Evolutionary conservation across 2,888 invertebrate species (phyloP), one percentile per base, ranked within the genome.

Genomic region (Mylabris sibirica): DNA sequence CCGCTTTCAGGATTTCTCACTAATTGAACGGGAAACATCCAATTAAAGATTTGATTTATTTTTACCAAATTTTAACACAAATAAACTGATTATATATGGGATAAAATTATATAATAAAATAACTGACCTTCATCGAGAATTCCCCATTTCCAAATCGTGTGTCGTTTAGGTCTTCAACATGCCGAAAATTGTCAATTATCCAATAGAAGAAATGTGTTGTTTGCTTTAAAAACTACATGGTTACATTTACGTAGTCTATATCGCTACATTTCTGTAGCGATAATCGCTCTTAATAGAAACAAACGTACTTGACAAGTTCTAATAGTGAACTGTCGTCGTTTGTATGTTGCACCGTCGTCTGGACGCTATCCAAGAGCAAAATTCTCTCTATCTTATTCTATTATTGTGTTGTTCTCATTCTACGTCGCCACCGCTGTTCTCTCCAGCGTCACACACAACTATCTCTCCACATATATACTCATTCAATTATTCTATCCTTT

Each of bases 311-410:
- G 70, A 74, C 75, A 79, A 80, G 81, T 81, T 80, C 82, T 81
- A 81, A 82, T 81, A 82, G 80, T 81, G 78, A 78, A 84, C 83
- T 83, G 82, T 76, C 79, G 82, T 44, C 44, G 44, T 44, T 44
- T 44, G 44, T 44, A 44, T 44, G 44, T 80, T 82, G 81, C 80
- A 82, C 77, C 80, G 81, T 73, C 80, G 82, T 80, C 82, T 81
- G 82, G 83, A 82, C 79, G 76, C 78, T 76, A 78, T 81, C 82
- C 81, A 82, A 78, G 75, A 44, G 44, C 44, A 17, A 44, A 44
- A 44, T 44, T 44, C 44, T 4, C 44, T 17, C 44, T 44, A 8
- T 44, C 44, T 17, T 44, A n/a, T 17, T 44, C 44, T 44, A 44
- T 44, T 44, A 44, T 44, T 44, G 8, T 77, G 76, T 76, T 76